phyloP scores from a whole-genome alignment of 1,140 invertebrate genomes.

The Papilio glaucus region DNA sequence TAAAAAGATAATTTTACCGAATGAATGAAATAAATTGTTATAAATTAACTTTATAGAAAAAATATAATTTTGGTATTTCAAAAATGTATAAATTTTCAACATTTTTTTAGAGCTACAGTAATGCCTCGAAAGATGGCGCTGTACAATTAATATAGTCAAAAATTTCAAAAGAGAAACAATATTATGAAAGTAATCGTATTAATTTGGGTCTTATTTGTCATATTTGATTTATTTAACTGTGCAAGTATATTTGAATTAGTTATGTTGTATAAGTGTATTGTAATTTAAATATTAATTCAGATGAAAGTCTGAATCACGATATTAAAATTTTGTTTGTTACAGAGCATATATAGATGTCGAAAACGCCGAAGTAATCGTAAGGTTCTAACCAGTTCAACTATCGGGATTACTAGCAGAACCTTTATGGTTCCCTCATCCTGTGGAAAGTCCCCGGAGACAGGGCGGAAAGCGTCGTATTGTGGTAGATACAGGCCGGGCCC shows the following conservation, averaged over 20 bases:
- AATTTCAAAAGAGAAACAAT: too few relatives aligned
- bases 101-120: neutral
- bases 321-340: conserved; percentile 48
- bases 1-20: neutral
- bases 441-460: conserved; percentile 81
- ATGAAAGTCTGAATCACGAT: conserved; percentile 62
- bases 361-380: neutral
- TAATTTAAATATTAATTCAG: conserved; percentile 27
- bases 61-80: too few relatives aligned
- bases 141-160: too few relatives aligned
- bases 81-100: neutral
- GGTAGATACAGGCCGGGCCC: conserved; percentile 58
- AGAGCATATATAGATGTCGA: conserved; percentile 48
- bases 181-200: too few relatives aligned
- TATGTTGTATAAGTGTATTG: too few relatives aligned
- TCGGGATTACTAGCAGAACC: conserved; percentile 72
- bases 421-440: conserved; percentile 67
- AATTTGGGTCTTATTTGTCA: neutral
- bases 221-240: too few relatives aligned
- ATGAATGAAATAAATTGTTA: neutral
- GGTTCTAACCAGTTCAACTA: conserved; percentile 71
- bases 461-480: conserved; percentile 75
- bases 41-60: neutral
- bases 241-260: neutral
- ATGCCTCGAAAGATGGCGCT: too few relatives aligned